Conservation (phyloP, 2,113 vertebrate genomes). For the Bubo scandiacus region DNA sequence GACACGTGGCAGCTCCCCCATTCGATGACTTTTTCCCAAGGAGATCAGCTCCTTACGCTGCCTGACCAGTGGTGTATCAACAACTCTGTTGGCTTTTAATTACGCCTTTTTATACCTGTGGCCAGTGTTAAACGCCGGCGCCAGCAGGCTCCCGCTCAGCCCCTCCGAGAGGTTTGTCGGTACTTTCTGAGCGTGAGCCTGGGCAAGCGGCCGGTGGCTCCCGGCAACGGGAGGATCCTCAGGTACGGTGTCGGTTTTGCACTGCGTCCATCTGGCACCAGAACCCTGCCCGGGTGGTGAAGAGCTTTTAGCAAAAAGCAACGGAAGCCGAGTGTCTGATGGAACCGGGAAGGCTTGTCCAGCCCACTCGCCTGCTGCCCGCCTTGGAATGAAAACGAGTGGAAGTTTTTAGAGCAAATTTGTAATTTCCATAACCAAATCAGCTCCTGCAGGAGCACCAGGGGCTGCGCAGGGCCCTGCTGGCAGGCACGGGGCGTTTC, state of each 20-base stretch:
- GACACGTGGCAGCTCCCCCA: neutral
- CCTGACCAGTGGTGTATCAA: neutral
- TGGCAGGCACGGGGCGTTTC: too few relatives aligned
- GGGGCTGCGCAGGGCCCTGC: too few relatives aligned
- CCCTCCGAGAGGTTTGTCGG: neutral
- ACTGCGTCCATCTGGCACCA: neutral
- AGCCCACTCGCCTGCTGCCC: neutral
- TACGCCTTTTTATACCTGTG: neutral
- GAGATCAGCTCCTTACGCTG: neutral
- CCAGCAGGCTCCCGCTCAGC: neutral
- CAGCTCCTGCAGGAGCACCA: neutral
- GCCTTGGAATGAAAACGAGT: neutral
- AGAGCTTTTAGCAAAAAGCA: neutral
- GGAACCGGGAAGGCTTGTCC: neutral
- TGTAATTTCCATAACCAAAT: neutral
- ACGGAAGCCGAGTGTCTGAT: fast-evolving
- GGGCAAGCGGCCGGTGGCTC: neutral
- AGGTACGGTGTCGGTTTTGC: neutral
- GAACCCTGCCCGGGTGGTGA: fast-evolving
- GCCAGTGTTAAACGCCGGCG: neutral
- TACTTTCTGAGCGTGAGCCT: neutral
- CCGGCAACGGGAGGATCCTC: neutral
- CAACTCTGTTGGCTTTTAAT: neutral
- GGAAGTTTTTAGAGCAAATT: neutral
- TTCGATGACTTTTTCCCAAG: neutral